These are phyloP conservation scores for Epistrophe grossulariae DNA, from an alignment of 2,888 invertebrate species.

Conservation along the genomic window DNA sequence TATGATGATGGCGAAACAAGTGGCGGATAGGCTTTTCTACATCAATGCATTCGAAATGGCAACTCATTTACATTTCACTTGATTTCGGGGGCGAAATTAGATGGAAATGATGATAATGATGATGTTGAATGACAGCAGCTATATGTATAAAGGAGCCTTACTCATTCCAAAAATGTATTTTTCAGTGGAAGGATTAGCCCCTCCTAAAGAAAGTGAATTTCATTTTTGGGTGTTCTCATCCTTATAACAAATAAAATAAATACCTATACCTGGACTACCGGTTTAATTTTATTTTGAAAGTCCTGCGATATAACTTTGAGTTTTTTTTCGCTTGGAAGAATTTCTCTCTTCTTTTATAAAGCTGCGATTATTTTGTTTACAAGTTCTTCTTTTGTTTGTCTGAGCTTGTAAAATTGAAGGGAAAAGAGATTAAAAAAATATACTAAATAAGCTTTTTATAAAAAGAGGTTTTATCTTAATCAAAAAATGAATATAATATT, in stretches of 20 bases:
- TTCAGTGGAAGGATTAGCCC: conserved; percentile 61
- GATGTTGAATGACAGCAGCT: conserved; percentile 32
- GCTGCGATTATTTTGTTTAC: conserved; percentile 45
- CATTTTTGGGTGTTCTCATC: conserved; percentile 38
- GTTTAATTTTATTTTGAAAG: conserved; percentile 13
- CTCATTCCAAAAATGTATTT: conserved; percentile 6
- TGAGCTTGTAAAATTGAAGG: not conserved
- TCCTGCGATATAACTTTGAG: conserved; percentile 41
- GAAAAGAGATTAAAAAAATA: not conserved
- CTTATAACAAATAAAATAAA: not conserved
- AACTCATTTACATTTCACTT: conserved; percentile 72
- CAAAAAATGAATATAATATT: conserved; percentile 12
- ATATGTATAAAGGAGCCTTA: conserved; percentile 19
- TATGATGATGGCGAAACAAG: conserved; percentile 60
- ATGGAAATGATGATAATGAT: conserved; percentile 39
- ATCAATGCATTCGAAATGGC: conserved; percentile 67
- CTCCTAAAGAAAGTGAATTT: conserved; percentile 62
- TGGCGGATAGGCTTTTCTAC: conserved; percentile 69
- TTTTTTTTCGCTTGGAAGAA: conserved; percentile 50
- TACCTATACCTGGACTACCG: not conserved
- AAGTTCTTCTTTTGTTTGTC: not conserved
- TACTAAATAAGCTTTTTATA: not conserved
- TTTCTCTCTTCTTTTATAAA: conserved; percentile 37
- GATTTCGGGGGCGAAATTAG: conserved; percentile 44
- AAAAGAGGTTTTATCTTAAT: conserved; percentile 29